phyloP scores from a whole-genome alignment of 2,113 vertebrate species.

The Neodontobutis hainanensis region DNA sequence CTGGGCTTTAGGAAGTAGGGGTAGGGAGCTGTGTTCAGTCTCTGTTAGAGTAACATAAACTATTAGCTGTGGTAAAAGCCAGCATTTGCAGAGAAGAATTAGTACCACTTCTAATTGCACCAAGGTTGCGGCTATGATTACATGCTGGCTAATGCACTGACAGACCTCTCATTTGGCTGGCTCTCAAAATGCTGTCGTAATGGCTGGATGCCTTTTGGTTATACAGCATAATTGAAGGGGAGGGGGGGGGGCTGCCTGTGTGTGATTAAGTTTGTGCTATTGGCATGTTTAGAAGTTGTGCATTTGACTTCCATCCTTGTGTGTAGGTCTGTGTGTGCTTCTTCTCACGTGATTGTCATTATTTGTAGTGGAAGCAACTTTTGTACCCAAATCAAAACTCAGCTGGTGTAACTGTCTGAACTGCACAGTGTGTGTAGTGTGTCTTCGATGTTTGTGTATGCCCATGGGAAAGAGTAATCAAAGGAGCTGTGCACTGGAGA shows the following conservation, averaged over 20 bases:
- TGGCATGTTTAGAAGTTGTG: constrained; percentile 43
- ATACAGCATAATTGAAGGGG: constrained; percentile 66
- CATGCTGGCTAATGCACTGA: constrained; percentile 76
- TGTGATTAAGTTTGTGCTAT: constrained; percentile 54
- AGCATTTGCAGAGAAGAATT: constrained; percentile 72
- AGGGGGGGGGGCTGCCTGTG: constrained; percentile 52
- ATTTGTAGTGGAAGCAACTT: constrained; percentile 66
- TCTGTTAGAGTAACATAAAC: constrained; percentile 74
- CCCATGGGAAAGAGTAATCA: constrained; percentile 60
- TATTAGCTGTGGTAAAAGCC: constrained; percentile 71
- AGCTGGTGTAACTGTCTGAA: constrained; percentile 54
- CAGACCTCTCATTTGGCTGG: constrained; percentile 74
- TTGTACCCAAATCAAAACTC: constrained; percentile 66
- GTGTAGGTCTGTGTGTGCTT: constrained; percentile 29
- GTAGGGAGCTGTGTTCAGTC: constrained; percentile 46
- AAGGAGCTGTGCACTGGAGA: constrained; percentile 53
- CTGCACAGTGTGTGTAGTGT: constrained; percentile 35
- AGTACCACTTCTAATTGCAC: constrained; percentile 77
- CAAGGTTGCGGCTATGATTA: constrained; percentile 79
- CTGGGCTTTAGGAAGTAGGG: constrained; percentile 34
- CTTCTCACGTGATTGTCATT: constrained; percentile 62
- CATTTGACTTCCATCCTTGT: constrained; percentile 25
- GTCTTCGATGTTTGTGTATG: constrained; percentile 32
- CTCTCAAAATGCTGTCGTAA: constrained; percentile 68
- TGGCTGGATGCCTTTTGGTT: constrained; percentile 75